Evolutionary conservation across 2,113 vertebrate genomes (phyloP).

Genomic region (Spea bombifrons): DNA sequence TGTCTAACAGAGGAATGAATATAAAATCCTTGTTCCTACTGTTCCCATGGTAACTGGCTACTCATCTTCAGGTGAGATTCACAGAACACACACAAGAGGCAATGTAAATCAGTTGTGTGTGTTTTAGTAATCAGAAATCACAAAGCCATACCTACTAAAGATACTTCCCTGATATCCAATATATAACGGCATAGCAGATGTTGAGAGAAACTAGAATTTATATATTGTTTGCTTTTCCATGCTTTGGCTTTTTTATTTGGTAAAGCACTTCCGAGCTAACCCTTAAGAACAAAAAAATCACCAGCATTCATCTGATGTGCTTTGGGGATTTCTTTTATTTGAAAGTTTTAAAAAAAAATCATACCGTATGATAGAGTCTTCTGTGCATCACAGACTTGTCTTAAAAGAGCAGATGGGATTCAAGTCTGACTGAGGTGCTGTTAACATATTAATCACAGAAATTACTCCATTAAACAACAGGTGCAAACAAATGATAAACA

Average conservation of each 20-base stretch:
- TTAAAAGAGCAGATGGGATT: not conserved
- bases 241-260: not conserved
- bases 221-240: not conserved
- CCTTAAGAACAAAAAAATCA: not conserved
- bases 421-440: not conserved
- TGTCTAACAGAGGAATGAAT: not conserved
- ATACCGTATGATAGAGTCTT: no score
- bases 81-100: constrained; percentile 34
- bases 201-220: constrained; percentile 1
- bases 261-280: constrained; percentile 1
- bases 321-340: not conserved
- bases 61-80: constrained; percentile 34
- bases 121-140: constrained; percentile 37
- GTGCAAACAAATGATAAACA: not conserved
- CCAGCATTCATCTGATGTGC: not conserved
- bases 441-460: constrained; percentile 1
- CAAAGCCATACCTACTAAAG: constrained; percentile 34
- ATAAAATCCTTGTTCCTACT: constrained; percentile 1
- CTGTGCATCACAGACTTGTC: not conserved
- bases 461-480: not conserved
- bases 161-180: constrained; percentile 33
- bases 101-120: constrained; percentile 34
- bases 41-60: constrained; percentile 35
- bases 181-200: constrained; percentile 25
- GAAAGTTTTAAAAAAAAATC: not conserved